Conservation (phyloP, 1,140 invertebrate species). For the Drosophila busckii region DNA sequence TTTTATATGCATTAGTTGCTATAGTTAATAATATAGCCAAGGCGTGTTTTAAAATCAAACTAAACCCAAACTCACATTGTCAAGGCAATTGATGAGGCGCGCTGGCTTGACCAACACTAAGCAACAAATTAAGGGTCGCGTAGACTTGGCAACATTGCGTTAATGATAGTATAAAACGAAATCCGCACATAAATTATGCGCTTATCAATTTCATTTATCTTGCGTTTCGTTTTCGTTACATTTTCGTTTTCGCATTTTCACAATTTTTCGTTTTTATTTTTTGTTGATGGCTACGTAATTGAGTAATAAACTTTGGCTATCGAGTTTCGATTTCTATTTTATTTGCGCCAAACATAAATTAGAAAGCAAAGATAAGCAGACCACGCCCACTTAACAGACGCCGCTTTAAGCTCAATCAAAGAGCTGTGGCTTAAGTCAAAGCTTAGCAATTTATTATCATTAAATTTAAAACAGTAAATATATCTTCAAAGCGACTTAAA, state of each 20-base stretch:
- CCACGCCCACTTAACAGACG: too few species aligned
- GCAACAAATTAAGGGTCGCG: not conserved
- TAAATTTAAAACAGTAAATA: constrained; percentile 65
- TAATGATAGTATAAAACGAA: constrained; percentile 78
- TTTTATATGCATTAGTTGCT: too few species aligned
- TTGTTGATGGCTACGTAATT: constrained; percentile 78
- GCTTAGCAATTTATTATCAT: constrained; percentile 63
- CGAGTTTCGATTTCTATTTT: constrained; percentile 23
- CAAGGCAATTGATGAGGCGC: not conserved
- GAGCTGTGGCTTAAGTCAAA: constrained; percentile 19
- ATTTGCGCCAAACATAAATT: constrained; percentile 48
- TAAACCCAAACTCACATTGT: too few species aligned
- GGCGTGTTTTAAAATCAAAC: too few species aligned
- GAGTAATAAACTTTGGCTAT: constrained; percentile 77
- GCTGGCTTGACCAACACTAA: not conserved
- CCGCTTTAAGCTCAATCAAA: too few species aligned
- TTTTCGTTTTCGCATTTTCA: constrained; percentile 32
- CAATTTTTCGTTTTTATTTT: constrained; percentile 62
- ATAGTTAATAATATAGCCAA: too few species aligned
- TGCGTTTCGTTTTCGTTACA: constrained; percentile 49
- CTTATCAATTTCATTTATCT: constrained; percentile 78
- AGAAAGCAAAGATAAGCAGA: too few species aligned
- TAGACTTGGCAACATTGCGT: constrained; percentile 56
- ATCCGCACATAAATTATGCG: constrained; percentile 78
- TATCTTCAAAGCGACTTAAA: constrained; percentile 35